Conservation (phyloP, 1,140 invertebrate genomes). For the Calliopsis andreniformis region DNA sequence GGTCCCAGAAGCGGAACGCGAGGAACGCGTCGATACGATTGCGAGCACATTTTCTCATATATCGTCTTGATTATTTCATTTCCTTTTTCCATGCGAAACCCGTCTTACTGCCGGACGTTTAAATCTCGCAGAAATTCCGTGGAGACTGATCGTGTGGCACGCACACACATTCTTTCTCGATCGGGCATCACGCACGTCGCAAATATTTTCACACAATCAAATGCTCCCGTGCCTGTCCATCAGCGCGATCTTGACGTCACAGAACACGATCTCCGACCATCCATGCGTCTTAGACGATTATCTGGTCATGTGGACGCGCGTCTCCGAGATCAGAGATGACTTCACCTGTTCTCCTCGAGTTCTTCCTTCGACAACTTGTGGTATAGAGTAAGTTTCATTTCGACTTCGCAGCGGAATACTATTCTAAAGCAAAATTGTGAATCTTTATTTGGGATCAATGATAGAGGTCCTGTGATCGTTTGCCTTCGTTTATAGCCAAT, state of each 20-base stretch:
- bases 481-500: no score
- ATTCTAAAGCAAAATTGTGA: no score
- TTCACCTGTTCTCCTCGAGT: neutral
- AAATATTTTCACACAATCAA: constrained; percentile 14
- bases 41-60: constrained; percentile 1
- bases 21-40: constrained; percentile 2
- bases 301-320: constrained; percentile 12
- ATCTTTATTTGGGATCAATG: no score
- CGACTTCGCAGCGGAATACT: no score
- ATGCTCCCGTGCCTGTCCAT: constrained; percentile 1
- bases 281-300: no score
- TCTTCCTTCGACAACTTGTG: no score
- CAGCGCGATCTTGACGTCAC: constrained; percentile 3
- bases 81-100: neutral
- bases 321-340: neutral
- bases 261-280: no score
- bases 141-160: constrained; percentile 9
- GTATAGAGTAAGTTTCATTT: no score
- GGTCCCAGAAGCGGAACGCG: no score
- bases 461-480: no score
- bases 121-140: constrained; percentile 7
- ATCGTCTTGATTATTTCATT: neutral
- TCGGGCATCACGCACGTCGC: no score
- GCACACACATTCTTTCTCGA: neutral
- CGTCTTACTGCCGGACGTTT: neutral